Base-by-base conservation (phyloP, 2,888 invertebrate species). In the Drosophila anomelani region DNA sequence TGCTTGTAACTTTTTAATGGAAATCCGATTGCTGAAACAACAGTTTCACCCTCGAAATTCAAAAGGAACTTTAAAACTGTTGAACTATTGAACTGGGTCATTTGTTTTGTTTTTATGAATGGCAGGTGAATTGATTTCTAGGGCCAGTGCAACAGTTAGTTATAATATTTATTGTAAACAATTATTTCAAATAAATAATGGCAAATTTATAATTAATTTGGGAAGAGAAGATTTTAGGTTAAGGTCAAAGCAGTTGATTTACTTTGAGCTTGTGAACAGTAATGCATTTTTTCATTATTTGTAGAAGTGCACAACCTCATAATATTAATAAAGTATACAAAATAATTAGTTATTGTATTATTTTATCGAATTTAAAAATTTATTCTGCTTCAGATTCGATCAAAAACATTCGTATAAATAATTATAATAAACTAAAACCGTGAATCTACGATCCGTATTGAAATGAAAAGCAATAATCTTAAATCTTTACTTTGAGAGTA, bases 81-180 rank as follows among this genome's bases (percentile, higher is more conserved):
- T 39, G 8, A 44, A 51, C 49, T 51, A 20, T 51, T 23, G 20
- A 72, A 74, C 20, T 63, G 74, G 57, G 64, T 73, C 53, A 73
- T 17, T 44, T 3, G 23, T 44, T 43, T 43, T 55, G 44, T 69
- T 49, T 38, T 43, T 43, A 3, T 1, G 49, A 46, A 61, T 12
- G 5, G n/a, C 20, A 60, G 46, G 39, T 43, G 34, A 44, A 63
- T 38, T 13, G 46, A 9, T 23, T 3, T 3, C 13, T 26, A 57
- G 58, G 26, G 57, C 8, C 26, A 3, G 49, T 32, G 41, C 62
- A 71, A 56, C 73, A 62, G 62, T 49, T 72, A 39, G 55, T 34
- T 39, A 2, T 3, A 17, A 23, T 32, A 34, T 9, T 26, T 13
- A 20, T 39, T 1, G 10, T 46, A 17, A 13, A 15, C 10, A 17